Percentiles rank a stretch among this genome's conserved stretches.
These are phyloP conservation scores for Manis pentadactyla DNA, from an alignment of 2,797 vertebrate genomes.

Conservation along the genomic window DNA sequence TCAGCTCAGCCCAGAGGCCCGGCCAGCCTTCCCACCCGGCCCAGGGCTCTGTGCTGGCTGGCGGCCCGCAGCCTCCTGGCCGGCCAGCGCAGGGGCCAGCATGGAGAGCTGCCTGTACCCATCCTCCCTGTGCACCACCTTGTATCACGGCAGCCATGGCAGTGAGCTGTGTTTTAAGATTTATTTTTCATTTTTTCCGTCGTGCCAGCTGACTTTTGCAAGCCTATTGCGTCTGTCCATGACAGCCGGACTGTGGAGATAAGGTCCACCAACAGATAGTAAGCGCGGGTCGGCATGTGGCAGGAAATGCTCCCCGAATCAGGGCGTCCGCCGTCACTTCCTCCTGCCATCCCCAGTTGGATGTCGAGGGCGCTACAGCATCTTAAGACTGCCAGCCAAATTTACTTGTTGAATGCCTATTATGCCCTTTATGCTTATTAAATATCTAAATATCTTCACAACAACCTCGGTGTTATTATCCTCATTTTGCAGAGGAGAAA, in stretches of 20 bases:
- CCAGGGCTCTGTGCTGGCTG: background rate
- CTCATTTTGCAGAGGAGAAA: background rate
- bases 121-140: too few species aligned
- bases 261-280: background rate
- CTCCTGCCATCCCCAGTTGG: background rate
- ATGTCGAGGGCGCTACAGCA: background rate
- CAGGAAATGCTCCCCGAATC: background rate
- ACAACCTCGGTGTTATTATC: too few species aligned
- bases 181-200: background rate
- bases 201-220: too few species aligned
- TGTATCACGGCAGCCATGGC: background rate
- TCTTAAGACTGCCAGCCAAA: background rate
- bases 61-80: too few species aligned
- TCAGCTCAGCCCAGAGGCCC: background rate
- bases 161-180: background rate
- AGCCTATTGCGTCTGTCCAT: background rate
- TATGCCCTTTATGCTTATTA: background rate
- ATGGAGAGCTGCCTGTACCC: too few species aligned
- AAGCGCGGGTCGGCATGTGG: accelerated
- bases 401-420: background rate
- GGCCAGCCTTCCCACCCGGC: too few species aligned
- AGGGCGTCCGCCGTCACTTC: background rate
- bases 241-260: background rate
- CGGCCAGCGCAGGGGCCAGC: too few species aligned
- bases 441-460: background rate